These are phyloP conservation scores for Garra rufa DNA, from an alignment of 2,113 vertebrate species.

Conservation along the genomic window DNA sequence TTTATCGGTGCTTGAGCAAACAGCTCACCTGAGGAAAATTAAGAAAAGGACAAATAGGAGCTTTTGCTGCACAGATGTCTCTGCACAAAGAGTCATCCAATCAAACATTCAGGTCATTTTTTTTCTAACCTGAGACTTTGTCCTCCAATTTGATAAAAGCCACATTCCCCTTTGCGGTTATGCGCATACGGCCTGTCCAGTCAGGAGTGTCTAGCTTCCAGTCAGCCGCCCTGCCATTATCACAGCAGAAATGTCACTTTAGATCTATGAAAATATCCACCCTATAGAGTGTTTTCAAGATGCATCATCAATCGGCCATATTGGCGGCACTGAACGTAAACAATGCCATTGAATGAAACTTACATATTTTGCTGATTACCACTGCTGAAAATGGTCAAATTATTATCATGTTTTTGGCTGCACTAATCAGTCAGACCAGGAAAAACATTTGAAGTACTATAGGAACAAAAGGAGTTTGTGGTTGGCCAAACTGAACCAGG, in stretches of 20 bases:
- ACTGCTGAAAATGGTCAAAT: too few species aligned
- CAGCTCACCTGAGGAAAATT: conserved; percentile 77
- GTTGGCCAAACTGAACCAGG: too few species aligned
- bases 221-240: conserved; percentile 87
- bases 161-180: conserved; percentile 92
- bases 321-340: too few species aligned
- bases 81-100: neutral
- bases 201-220: conserved; percentile 97
- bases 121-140: conserved; percentile 86
- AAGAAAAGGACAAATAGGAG: neutral
- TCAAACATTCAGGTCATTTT: neutral
- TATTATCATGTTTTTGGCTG: too few species aligned
- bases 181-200: conserved; percentile 93
- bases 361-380: too few species aligned
- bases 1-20: conserved; percentile 87
- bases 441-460: too few species aligned
- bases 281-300: too few species aligned
- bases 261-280: neutral
- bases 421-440: too few species aligned
- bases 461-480: too few species aligned
- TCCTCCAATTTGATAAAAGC: conserved; percentile 95
- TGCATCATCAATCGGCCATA: too few species aligned
- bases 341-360: too few species aligned
- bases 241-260: conserved; percentile 22
- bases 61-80: neutral